These are phyloP conservation scores for Drosophila mauritiana DNA, from an alignment of 1,140 invertebrate species.

Conservation along the genomic window DNA sequence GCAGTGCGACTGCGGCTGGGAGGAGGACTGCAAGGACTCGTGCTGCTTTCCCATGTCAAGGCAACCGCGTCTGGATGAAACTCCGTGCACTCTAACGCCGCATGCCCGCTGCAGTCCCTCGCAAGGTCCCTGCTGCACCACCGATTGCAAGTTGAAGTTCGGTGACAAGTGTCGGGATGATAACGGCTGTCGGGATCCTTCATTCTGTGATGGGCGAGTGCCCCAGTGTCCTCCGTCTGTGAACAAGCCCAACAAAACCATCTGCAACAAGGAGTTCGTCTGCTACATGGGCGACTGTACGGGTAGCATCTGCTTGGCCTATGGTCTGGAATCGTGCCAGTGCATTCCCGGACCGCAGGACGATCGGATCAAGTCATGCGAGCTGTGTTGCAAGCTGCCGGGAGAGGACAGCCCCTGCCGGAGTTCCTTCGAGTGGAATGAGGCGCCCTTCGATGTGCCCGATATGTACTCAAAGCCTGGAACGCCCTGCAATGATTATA, in stretches of 20 bases:
- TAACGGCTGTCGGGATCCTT: slow-evolving; percentile 96
- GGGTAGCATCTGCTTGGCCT: slow-evolving; percentile 96
- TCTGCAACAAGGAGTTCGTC: slow-evolving; percentile 96
- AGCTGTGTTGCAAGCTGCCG: slow-evolving; percentile 94
- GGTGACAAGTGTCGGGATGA: slow-evolving; percentile 96
- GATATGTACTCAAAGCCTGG: slow-evolving; percentile 97
- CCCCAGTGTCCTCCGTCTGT: slow-evolving; percentile 95
- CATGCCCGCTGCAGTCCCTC: slow-evolving; percentile 84
- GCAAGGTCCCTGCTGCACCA: slow-evolving; percentile 97
- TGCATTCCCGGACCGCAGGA: slow-evolving; percentile 91
- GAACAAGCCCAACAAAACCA: slow-evolving; percentile 96
- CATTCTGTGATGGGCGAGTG: slow-evolving; percentile 94
- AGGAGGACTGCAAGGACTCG: slow-evolving; percentile 95
- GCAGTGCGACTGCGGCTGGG: slow-evolving; percentile 99
- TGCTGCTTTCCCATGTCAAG: slow-evolving; percentile 97
- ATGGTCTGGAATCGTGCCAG: slow-evolving; percentile 98
- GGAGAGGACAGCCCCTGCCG: slow-evolving; percentile 92
- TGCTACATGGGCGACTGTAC: slow-evolving; percentile 98
- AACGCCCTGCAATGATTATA: slow-evolving; percentile 98
- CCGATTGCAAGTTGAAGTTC: slow-evolving; percentile 93
- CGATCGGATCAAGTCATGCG: slow-evolving; percentile 93
- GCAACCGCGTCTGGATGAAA: slow-evolving; percentile 90
- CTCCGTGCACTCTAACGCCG: slow-evolving; percentile 93
- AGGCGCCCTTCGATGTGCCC: slow-evolving; percentile 94
- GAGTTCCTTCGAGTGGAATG: slow-evolving; percentile 96